A percentile compares a stretch with the other conserved stretches of the same genome.
These are phyloP conservation scores for Danio aesculapii DNA, from an alignment of 2,797 vertebrate species.

Conservation along the genomic window DNA sequence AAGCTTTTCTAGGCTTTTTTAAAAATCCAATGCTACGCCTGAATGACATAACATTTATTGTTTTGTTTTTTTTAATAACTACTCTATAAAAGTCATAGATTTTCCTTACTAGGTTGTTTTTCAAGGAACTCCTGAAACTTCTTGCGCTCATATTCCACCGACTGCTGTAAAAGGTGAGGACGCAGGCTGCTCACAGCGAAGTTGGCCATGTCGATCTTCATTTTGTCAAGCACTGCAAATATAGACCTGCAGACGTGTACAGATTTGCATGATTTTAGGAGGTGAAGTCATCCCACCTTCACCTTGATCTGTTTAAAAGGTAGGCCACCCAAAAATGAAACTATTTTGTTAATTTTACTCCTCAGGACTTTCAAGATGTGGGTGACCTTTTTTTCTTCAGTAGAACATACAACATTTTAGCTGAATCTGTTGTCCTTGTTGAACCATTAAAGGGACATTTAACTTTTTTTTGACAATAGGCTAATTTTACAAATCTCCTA, in stretches of 20 bases:
- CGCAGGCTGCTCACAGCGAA: constrained; percentile 92
- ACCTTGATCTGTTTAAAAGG: background rate
- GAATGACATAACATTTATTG: background rate
- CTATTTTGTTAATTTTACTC: too few species aligned
- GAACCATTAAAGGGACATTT: too few species aligned
- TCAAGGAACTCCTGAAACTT: constrained; percentile 95
- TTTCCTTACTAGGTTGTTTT: constrained; percentile 91
- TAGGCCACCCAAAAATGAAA: too few species aligned
- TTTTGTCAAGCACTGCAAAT: constrained; percentile 92
- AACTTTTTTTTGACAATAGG: too few species aligned
- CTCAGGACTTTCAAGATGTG: too few species aligned
- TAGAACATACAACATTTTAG: too few species aligned
- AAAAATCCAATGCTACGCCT: background rate
- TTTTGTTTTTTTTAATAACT: background rate
- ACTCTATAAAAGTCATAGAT: background rate
- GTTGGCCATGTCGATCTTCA: constrained; percentile 99
- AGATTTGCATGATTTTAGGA: background rate
- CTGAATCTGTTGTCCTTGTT: too few species aligned
- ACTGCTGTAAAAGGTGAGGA: constrained; percentile 95
- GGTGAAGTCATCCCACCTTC: background rate
- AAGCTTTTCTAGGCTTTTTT: background rate
- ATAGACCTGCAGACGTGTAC: constrained; percentile 81
- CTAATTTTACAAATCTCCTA: too few species aligned
- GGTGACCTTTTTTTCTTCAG: too few species aligned
- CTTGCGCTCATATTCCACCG: constrained; percentile 94